Base-by-base conservation (phyloP, 1,140 invertebrate species). In the Trachymyrmex septentrionalis region DNA sequence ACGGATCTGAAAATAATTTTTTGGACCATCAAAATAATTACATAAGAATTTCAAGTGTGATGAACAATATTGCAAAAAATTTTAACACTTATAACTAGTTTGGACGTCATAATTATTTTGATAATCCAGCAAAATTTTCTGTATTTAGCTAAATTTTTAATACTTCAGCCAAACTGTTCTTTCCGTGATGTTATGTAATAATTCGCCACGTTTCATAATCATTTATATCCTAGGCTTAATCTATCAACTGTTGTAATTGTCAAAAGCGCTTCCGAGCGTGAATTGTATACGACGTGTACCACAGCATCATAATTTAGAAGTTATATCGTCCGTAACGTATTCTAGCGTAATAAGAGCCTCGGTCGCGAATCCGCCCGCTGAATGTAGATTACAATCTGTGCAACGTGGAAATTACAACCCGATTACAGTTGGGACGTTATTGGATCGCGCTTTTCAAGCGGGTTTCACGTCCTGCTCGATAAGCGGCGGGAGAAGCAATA, bases 301-400 rank as follows among this genome's bases (percentile, higher is more conserved):
- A n/a, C 14, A 38, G 55, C 38, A 73, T 84, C 24, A 48, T 82
- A 84, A 75, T 84, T 73, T 24, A 55, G 38, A 50, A 50, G 69
- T 75, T 84, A 75, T 63, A 75, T 50, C 80, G 55, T 50, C 69
- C 80, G 55, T 75, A 84, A 73, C 55, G 55, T 82, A 59, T 82
- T 73, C 67, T 48, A 72, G n/a, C 24, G 80, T 73, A 84, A 75
- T 82, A 73, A 82, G 50, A 44, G 67, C 67, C 19, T 44, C 66
- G 66, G 34, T 16, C 34, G 63, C 27, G 67, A 61, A 63, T 84
- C 24, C 69, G 34, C 69, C 27, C 55, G 69, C 69, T 84, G 61
- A 75, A 75, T 75, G 69, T 61, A 73, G 80, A 84, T 84, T 84
- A 84, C 55, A 50, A 73, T 84, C 80, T 75, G n/a, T 69, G 55